These are phyloP conservation scores for Diarsia dahlii DNA, from an alignment of 2,888 invertebrate genomes.

Conservation along the genomic window DNA sequence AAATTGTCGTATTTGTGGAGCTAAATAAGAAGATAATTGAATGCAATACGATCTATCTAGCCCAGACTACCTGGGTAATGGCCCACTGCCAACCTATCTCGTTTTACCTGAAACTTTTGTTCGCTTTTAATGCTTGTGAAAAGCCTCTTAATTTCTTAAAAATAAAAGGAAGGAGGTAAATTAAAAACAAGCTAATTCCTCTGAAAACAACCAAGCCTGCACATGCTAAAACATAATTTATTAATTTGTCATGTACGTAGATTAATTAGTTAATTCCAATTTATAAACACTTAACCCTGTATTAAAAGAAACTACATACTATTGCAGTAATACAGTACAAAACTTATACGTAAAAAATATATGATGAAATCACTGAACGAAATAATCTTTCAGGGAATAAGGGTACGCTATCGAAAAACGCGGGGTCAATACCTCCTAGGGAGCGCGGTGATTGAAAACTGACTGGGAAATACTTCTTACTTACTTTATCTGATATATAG, in stretches of 20 bases:
- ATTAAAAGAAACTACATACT: neutral
- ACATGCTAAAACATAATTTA: slow-evolving; percentile 2
- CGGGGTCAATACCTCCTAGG: slow-evolving; percentile 57
- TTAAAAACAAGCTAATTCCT: too few relatives aligned
- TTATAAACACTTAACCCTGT: neutral
- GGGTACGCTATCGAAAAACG: slow-evolving; percentile 31
- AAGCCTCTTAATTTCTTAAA: neutral
- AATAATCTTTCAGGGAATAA: neutral
- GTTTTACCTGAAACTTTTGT: too few relatives aligned
- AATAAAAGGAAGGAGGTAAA: too few relatives aligned
- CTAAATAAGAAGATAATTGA: neutral
- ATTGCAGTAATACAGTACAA: neutral
- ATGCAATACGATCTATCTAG: neutral
- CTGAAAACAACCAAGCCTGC: neutral
- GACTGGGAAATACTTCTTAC: neutral
- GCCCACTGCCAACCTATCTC: too few relatives aligned
- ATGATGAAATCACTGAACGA: neutral
- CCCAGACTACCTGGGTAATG: too few relatives aligned
- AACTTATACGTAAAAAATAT: neutral
- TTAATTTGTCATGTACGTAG: neutral
- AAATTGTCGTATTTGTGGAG: neutral
- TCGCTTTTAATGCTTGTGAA: neutral
- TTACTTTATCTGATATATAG: neutral
- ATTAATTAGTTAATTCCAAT: neutral
- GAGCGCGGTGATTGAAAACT: slow-evolving; percentile 21